Evolutionary conservation across 2,888 invertebrate genomes (phyloP), one percentile per base, ranked within the genome.

Genomic region (Criorhina ranunculi): DNA sequence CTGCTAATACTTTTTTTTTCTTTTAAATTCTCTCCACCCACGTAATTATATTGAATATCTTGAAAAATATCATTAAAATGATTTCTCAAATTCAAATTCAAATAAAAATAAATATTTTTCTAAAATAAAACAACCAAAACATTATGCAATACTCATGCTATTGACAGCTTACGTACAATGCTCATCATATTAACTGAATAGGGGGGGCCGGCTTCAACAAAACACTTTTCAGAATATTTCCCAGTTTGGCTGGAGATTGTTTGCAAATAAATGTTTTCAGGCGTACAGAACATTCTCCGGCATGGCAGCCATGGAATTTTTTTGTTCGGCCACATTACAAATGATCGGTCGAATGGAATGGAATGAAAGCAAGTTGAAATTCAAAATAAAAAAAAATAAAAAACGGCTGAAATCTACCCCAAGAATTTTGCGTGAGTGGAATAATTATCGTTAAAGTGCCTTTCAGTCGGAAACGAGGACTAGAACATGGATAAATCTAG

Each of bases 391-490:
- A 55, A 37, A 9, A 9, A 24, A 17, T n/a, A 72, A 29, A 29
- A 46, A 40, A 12, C 4, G 1, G 2, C 2, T 8, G 3, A 31
- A 42, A 51, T 51, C 51, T 24, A 15, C 40, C 15, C 40, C 19
- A 31, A n/a, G 12, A 60, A 42, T 49, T 62, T 57, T 53, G 51
- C 73, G 75, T 75, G 75, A 75, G 60, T 62, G 44, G 75, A 75
- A 75, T 80, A 75, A 75, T 75, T 60, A 67, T 75, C 24, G 11
- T 62, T 37, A 46, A 73, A 80, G 73, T 53, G 59, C 19, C 51
- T 53, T 55, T 66, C 42, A 67, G 51, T 7, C 12, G 29, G 53
- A 44, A 57, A 57, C 31, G n/a, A 31, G 42, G 42, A 40, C 37
- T 66, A 40, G 37, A 12, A 51, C 51, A 51, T 15, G 46, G 46